Evolutionary conservation across 2,113 vertebrate species (phyloP), one percentile per base, ranked within the genome.

Genomic region (Cottus gobio): DNA sequence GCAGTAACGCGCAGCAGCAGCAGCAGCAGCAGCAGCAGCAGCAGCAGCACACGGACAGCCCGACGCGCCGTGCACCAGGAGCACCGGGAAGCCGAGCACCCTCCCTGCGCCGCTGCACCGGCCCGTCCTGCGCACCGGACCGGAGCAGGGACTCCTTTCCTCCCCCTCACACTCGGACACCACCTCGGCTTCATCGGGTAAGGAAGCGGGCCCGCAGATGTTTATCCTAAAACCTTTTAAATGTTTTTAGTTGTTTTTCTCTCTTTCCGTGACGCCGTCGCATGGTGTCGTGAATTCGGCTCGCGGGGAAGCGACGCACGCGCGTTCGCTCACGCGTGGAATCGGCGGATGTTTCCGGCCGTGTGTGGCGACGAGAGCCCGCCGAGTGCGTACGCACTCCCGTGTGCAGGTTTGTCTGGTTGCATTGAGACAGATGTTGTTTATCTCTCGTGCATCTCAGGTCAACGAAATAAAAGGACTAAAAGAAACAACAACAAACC

Each of bases 141-240:
- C 72, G 72, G 79, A 85, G 82, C 82, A 67, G 75, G 84, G 87
- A 78, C 57, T 69, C 63, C 76, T 8, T 50, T 64, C 75, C 18
- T 66, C 76, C 36, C 20, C 46, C 46, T 22, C 46, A 65, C 66
- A 20, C 28, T 46, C 26, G 8, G 34, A 9, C 83, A 20, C 77
- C 3, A 22, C 72, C 67, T 60, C 76, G 74, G 57, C 75, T 48
- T 10, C 4, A 81, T 64, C 85, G 82, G 94, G 94, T 95, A 94
- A 94, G 94, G 31, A 54, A 9, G 4, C n/a, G 24, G 2, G 67
- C 2, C 37, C 1, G 39, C 28, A 61, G 24, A 44, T 48, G 18
- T 64, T 52, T 31, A 67, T 5, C 30, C 3, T 10, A 15, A 15
- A 44, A 44, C 39, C 11, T 42, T 12, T 10, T n/a, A n/a, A n/a